These are phyloP conservation scores for Agriotes lineatus DNA, from an alignment of 2,888 invertebrate species.

Conservation along the genomic window DNA sequence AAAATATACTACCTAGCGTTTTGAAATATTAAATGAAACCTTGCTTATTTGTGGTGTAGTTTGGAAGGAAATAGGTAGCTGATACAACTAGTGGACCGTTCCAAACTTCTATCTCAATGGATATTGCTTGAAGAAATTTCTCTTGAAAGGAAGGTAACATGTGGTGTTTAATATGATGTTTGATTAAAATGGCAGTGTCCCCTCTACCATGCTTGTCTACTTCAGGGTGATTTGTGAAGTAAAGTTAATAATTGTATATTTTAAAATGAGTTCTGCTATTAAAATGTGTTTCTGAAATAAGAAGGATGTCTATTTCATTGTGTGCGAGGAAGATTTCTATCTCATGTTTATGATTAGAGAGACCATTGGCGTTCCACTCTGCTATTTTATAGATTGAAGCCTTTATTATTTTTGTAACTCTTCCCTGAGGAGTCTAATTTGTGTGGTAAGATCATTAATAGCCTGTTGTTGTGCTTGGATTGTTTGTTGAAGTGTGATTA, in stretches of 20 bases:
- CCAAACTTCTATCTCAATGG: constrained; percentile 6
- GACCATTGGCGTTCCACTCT: constrained; percentile 28
- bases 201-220: constrained; percentile 6
- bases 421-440: constrained; percentile 1
- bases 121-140: constrained; percentile 10
- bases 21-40: constrained; percentile 10
- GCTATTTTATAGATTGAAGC: constrained; percentile 16
- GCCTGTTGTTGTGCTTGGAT: constrained; percentile 1
- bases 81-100: constrained; percentile 3
- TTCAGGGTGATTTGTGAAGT: constrained; percentile 19
- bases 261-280: constrained; percentile 10
- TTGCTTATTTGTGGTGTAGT: constrained; percentile 1
- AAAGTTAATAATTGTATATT: constrained; percentile 16
- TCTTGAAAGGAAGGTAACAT: constrained; percentile 16
- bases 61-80: background rate
- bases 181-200: constrained; percentile 15
- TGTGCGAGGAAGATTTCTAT: constrained; percentile 23
- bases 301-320: constrained; percentile 21
- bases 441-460: background rate
- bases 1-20: background rate
- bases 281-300: constrained; percentile 30
- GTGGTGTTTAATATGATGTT: constrained; percentile 17
- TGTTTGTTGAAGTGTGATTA: constrained; percentile 1
- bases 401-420: background rate
- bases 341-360: constrained; percentile 27